Evolutionary conservation across 2,113 vertebrate species (phyloP), one percentile per base, ranked within the genome.

Genomic region (Phylloscopus whistleri): DNA sequence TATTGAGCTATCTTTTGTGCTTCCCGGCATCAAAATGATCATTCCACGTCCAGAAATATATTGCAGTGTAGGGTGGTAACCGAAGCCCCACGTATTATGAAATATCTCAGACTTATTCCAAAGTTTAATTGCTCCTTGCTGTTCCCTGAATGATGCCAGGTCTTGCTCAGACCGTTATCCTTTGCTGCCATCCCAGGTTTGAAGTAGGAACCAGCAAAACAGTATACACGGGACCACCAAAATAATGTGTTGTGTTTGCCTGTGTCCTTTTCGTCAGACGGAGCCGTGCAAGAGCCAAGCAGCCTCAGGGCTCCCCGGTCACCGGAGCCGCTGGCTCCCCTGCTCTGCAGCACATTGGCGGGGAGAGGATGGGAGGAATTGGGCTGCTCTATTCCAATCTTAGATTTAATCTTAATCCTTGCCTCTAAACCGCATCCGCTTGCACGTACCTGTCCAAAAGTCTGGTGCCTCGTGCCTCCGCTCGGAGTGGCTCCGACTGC

Each of bases 381-480:
- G 59, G 39, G 7, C 52, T n/a, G 67, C 79, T 70, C 48, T 43
- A 23, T 77, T 58, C 63, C 3, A 12, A 0, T 63, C 0, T 77
- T 26, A 48, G 68, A 49, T 70, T 70, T 30, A 68, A 41, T 52
- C 55, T 31, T 20, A 58, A 11, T 48, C 64, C 19, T 70, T 67
- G 44, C 15, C 39, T 63, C 51, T 51, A 74, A 78, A 53, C 87
- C 78, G 77, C 64, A 73, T 49, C 83, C 72, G 73, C 73, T 67
- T 16, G 93, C 74, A 97, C 96, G 2, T 96, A 97, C 96, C 96
- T 94, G 82, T 59, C 86, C 63, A 16, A 49, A 22, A 76, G 72
- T 56, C 3, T 4, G 73, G 2, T 20, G 88, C 89, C 77, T 90
- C 51, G 84, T 81, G 90, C n/a, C 56, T 84, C 5, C 0, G 3